Base-by-base conservation (phyloP, 2,888 invertebrate species). In the Melieria omissa region DNA sequence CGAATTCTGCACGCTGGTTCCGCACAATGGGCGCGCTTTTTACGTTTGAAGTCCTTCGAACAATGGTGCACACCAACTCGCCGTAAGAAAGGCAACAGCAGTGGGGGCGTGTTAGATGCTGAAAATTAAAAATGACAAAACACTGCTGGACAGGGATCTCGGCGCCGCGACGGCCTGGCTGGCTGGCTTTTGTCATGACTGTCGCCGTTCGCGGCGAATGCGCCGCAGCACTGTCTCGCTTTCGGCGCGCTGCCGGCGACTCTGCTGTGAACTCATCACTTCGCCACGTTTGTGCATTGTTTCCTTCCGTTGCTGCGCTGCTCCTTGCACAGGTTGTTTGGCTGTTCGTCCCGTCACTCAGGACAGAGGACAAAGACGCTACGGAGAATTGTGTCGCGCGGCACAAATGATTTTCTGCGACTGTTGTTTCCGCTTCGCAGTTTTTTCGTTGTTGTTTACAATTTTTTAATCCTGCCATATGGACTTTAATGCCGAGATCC, bases 391-490 rank as follows among this genome's bases (percentile, higher is more conserved):
- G 80, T 83, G 83, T 83, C 83, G 83, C 83, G 81, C 76, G 78
- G 65, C 29, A 44, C 49, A 12, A 8, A 45, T 47, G 14, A n/a
- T n/a, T 5, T 63, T 63, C 16, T 63, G 6, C 47, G 45, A 14
- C 49, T 45, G 4, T n/a, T 47, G n/a, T 49, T 5, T 16, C 14
- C 41, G 14, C 46, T 46, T 47, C 29, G 6, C n/a, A 57, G 42
- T 41, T 54, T 71, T 57, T 66, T 47, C 60, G 45, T 41, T 44
- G 8, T 9, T 52, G 29, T 65, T 46, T 77, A 78, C 79, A 79
- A 77, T 80, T 79, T 80, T 84, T 84, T 85, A 86, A 86, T 86
- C 82, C 84, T 80, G 86, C 86, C 86, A 86, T 86, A 86, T 86
- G 86, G 86, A 86, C 85, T 75, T 81, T 81, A 80, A 81, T 82